Evolutionary conservation across 1,140 invertebrate genomes (phyloP).

Genomic region (Drosophila nigrodunni): DNA sequence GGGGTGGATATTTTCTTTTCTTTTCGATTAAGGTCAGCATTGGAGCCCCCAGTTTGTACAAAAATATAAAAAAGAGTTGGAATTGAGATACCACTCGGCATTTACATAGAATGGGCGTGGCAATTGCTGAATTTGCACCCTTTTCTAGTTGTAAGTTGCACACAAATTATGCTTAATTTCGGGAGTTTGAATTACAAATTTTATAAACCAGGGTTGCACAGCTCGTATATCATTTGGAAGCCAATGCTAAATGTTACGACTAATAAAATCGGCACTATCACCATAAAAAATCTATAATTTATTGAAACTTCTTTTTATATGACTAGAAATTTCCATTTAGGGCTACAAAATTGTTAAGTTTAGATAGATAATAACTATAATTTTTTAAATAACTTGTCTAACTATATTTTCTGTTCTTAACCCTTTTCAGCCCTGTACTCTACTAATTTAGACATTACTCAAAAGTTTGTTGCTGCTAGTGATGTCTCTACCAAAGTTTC

Average conservation of each 20-base stretch:
- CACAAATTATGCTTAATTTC: conserved; percentile 45
- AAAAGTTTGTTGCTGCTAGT: conserved; percentile 52
- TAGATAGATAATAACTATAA: background rate
- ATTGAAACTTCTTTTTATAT: too few species aligned
- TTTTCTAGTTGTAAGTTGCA: conserved; percentile 25
- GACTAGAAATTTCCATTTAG: too few species aligned
- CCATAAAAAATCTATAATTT: too few species aligned
- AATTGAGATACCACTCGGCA: conserved; percentile 68
- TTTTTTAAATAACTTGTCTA: background rate
- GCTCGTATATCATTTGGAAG: too few species aligned
- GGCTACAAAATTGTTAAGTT: too few species aligned
- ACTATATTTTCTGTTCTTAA: background rate
- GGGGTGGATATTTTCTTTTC: conserved; percentile 63
- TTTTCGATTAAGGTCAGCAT: conserved; percentile 16
- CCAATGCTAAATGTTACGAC: too few species aligned
- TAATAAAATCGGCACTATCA: too few species aligned
- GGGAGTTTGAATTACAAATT: conserved; percentile 3
- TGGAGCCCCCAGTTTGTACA: background rate
- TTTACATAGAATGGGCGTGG: conserved; percentile 59
- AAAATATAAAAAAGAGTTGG: background rate
- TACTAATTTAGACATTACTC: conserved; percentile 72
- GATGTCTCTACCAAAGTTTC: conserved; percentile 58
- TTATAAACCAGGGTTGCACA: conserved; percentile 8
- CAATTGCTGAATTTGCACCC: conserved; percentile 44
- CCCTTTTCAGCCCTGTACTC: background rate